These are phyloP conservation scores for Venusia cambrica DNA, from an alignment of 2,888 invertebrate species.

Conservation along the genomic window DNA sequence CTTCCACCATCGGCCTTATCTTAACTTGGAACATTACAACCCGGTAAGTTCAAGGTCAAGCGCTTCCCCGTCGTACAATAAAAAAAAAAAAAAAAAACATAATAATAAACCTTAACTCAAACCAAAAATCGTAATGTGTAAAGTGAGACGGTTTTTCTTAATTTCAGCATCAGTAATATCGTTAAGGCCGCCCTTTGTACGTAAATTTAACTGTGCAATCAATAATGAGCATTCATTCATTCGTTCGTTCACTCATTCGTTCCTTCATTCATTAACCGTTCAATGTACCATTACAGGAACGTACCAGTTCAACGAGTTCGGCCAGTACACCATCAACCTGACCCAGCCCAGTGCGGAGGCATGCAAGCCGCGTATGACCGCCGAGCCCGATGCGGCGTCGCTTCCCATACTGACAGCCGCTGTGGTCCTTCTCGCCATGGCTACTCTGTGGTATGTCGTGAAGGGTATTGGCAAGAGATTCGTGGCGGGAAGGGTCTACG, in stretches of 20 bases:
- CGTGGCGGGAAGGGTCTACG: constrained; percentile 62
- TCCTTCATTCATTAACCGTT: constrained; percentile 2
- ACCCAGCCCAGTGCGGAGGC: constrained; percentile 36
- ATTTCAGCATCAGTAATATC: no score
- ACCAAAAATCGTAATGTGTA: no score
- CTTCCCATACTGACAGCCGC: constrained; percentile 68
- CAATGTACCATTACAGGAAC: constrained; percentile 41
- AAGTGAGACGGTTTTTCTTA: no score
- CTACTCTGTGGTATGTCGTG: constrained; percentile 72
- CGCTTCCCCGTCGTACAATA: no score
- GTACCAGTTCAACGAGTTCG: constrained; percentile 67
- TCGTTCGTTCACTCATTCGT: not conserved
- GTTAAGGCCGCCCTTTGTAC: no score
- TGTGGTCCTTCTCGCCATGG: constrained; percentile 69
- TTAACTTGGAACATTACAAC: no score
- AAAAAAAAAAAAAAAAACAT: no score
- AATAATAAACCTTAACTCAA: no score
- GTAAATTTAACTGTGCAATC: no score
- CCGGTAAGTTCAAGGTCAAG: no score
- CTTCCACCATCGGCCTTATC: no score
- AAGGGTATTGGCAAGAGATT: constrained; percentile 68
- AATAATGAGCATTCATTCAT: no score
- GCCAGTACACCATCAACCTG: constrained; percentile 61
- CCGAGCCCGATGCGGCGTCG: constrained; percentile 70
- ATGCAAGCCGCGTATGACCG: constrained; percentile 62